Conservation (phyloP, 2,113 vertebrate genomes). For the Leuciscus idus region DNA sequence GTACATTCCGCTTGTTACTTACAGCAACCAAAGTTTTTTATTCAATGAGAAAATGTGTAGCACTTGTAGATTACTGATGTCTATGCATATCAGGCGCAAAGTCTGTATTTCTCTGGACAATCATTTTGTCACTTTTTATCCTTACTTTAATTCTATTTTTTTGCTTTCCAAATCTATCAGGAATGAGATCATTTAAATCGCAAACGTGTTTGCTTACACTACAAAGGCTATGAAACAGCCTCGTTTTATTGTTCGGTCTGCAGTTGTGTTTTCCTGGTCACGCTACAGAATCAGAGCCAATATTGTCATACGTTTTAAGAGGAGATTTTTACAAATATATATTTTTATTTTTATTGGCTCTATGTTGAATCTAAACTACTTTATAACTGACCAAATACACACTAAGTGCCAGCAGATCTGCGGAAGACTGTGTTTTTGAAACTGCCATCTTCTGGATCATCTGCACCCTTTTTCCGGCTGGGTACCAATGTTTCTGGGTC, state of each 20-base stretch:
- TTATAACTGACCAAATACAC: constrained; percentile 40
- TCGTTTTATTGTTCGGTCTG: neutral
- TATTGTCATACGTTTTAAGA: neutral
- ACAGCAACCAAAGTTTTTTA: constrained; percentile 25
- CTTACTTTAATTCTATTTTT: neutral
- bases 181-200: neutral
- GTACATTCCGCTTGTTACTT: constrained; percentile 25
- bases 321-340: neutral
- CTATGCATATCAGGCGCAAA: constrained; percentile 22
- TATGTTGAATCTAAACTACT: neutral
- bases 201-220: neutral
- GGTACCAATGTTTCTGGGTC: constrained; percentile 27
- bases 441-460: constrained; percentile 23
- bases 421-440: neutral
- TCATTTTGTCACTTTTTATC: constrained; percentile 27
- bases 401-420: constrained; percentile 45
- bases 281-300: neutral
- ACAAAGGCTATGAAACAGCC: constrained; percentile 4
- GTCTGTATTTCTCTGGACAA: constrained; percentile 40
- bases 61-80: constrained; percentile 28
- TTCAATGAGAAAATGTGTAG: constrained; percentile 31
- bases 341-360: neutral
- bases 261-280: neutral
- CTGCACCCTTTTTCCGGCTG: constrained; percentile 6
- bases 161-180: neutral